A percentile compares a stretch with the other conserved stretches of the same genome.
These are phyloP conservation scores for Philotrypesis tridentata DNA, from an alignment of 1,140 invertebrate genomes.

Conservation along the genomic window DNA sequence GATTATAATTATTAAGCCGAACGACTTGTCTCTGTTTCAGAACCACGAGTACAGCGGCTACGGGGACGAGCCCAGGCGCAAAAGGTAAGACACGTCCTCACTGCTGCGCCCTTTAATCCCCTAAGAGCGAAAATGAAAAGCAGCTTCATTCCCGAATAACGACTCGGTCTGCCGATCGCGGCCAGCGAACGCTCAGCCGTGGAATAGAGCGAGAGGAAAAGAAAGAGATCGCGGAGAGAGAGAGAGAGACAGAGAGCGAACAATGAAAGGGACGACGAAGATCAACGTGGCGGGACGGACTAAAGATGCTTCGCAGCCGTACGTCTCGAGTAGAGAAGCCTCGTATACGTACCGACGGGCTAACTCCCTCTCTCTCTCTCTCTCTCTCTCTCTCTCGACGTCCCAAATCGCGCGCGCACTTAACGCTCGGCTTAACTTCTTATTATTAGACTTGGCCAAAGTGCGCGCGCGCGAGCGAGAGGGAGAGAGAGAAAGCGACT, in stretches of 20 bases:
- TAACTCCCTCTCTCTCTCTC: not conserved
- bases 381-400: not conserved
- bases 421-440: slow-evolving; percentile 62
- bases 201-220: not conserved
- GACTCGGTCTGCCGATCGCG: not conserved
- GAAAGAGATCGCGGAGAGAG: not conserved
- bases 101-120: not conserved
- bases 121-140: not conserved
- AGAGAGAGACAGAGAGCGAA: slow-evolving; percentile 15
- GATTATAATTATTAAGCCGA: not conserved
- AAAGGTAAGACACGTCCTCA: slow-evolving; percentile 70
- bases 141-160: not conserved
- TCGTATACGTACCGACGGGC: not conserved
- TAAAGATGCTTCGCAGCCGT: slow-evolving; percentile 17
- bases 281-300: slow-evolving; percentile 3
- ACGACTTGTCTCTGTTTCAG: slow-evolving; percentile 64
- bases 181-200: not conserved
- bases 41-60: slow-evolving; percentile 73
- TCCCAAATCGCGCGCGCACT: slow-evolving; percentile 29
- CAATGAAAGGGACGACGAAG: not conserved
- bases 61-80: slow-evolving; percentile 73
- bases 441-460: slow-evolving; percentile 69
- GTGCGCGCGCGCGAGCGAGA: slow-evolving; percentile 37
- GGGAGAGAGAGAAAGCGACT: not conserved
- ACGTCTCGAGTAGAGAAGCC: not conserved